These are phyloP conservation scores for Habropoda laboriosa DNA, from an alignment of 1,140 invertebrate genomes.

Conservation along the genomic window DNA sequence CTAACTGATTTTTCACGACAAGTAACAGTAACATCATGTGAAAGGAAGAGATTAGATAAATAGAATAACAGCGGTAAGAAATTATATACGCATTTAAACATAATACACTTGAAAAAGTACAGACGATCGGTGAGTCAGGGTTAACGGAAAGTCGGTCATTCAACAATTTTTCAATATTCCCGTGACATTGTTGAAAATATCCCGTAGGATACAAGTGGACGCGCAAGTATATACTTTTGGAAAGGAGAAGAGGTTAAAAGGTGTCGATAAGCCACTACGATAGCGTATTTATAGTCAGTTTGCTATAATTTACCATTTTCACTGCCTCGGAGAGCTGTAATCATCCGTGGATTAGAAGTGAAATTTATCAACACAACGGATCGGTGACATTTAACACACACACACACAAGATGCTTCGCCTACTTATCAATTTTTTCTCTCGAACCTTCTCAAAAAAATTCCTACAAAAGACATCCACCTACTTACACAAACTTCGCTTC, in stretches of 20 bases:
- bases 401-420: background rate
- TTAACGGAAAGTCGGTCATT: background rate
- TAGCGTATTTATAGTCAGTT: background rate
- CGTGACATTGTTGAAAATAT: no score
- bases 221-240: background rate
- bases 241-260: background rate
- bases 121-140: no score
- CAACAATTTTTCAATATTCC: background rate
- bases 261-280: background rate
- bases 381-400: background rate
- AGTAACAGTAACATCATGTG: no score
- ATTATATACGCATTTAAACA: no score
- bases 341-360: background rate
- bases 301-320: conserved; percentile 3
- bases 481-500: no score
- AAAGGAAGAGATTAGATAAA: no score
- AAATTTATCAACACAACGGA: background rate
- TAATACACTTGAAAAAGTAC: no score
- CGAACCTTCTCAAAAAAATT: background rate
- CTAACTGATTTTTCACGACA: no score
- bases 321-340: no score
- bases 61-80: no score
- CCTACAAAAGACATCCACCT: background rate
- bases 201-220: background rate
- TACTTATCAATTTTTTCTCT: background rate